phyloP scores from a whole-genome alignment of 1,140 invertebrate species.

The Ceratosolen fusciceps region DNA sequence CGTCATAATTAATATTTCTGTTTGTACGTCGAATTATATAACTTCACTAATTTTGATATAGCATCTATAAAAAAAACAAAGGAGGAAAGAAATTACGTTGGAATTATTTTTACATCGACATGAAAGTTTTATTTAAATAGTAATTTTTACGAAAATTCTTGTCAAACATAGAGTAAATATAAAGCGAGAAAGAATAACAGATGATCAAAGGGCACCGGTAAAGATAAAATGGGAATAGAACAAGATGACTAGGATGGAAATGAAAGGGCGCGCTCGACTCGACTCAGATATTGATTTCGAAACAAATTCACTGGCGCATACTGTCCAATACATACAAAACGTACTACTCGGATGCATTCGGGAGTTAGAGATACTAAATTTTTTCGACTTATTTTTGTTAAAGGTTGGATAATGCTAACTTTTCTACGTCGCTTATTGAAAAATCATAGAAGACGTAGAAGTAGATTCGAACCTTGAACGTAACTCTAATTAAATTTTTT shows the following conservation, averaged over 20 bases:
- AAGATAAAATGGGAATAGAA: slow-evolving; percentile 16
- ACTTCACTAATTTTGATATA: too few relatives aligned
- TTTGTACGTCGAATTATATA: too few relatives aligned
- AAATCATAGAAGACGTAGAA: too few relatives aligned
- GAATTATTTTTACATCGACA: not conserved
- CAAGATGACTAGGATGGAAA: slow-evolving; percentile 19
- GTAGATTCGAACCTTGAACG: too few relatives aligned
- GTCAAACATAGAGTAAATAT: not conserved
- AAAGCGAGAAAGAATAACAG: not conserved
- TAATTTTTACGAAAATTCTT: not conserved
- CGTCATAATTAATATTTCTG: too few relatives aligned
- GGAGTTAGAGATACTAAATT: too few relatives aligned
- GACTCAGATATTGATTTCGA: slow-evolving; percentile 43
- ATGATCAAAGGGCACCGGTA: not conserved
- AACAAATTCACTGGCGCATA: slow-evolving; percentile 29
- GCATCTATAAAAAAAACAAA: too few relatives aligned
- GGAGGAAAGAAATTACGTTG: not conserved
- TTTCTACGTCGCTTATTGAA: too few relatives aligned
- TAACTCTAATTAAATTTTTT: too few relatives aligned
- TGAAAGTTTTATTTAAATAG: not conserved
- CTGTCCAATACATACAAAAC: not conserved
- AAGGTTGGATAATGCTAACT: too few relatives aligned
- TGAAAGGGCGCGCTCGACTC: slow-evolving; percentile 38
- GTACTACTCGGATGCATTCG: slow-evolving; percentile 1
- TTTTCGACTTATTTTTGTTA: too few relatives aligned